phyloP scores from a whole-genome alignment of 2,888 invertebrate species.

The Thereva nobilitata region DNA sequence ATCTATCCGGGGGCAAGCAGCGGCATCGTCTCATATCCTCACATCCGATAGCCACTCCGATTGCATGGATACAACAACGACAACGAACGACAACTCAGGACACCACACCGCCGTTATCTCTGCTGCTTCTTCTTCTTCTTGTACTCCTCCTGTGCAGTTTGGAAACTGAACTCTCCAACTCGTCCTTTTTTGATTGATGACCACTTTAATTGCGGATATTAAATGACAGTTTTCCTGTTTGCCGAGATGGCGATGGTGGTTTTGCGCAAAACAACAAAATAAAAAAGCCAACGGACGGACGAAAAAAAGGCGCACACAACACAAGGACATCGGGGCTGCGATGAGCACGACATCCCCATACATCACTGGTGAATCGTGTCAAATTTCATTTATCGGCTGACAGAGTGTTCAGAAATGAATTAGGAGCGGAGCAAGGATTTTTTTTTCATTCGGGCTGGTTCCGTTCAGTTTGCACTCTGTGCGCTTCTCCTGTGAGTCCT shows the following conservation, averaged over 20 bases:
- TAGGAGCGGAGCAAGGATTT: constrained; percentile 14
- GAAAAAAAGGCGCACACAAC: not conserved
- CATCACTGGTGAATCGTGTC: constrained; percentile 41
- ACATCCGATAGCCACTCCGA: constrained; percentile 4
- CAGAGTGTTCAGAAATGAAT: constrained; percentile 29
- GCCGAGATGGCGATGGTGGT: constrained; percentile 36
- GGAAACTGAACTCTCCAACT: constrained; percentile 19
- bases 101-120: not conserved
- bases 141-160: not conserved
- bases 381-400: constrained; percentile 40
- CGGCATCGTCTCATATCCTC: not conserved
- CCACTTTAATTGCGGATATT: constrained; percentile 59
- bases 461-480: too few species aligned
- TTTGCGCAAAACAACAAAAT: constrained; percentile 8
- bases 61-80: constrained; percentile 1
- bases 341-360: constrained; percentile 38
- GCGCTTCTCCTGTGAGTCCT: too few species aligned
- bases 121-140: not conserved
- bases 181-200: constrained; percentile 56
- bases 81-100: too few species aligned
- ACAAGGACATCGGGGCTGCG: constrained; percentile 32
- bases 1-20: constrained; percentile 9
- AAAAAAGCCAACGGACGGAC: constrained; percentile 16
- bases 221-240: constrained; percentile 53
- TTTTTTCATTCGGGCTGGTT: not conserved